Base-by-base conservation (phyloP, 2,888 invertebrate genomes). In the Timandra comae region DNA sequence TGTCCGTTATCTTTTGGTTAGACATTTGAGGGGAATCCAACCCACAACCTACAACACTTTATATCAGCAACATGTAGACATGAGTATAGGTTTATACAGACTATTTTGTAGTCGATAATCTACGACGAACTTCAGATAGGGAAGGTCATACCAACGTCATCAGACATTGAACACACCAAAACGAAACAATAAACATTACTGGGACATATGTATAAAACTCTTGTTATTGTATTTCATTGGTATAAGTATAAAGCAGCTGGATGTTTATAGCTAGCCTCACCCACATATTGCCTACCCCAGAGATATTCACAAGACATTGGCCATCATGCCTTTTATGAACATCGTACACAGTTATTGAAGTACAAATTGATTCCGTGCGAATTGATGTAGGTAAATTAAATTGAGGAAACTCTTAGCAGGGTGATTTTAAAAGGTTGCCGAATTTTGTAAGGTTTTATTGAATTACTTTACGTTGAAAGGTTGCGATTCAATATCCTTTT, bases 161-260 rank as follows among this genome's bases (percentile, higher is more conserved):
- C 16, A 16, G 16, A 16, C 16, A n/a, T n/a, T n/a, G 16, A 6
- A 3, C 16, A 6, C 16, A 16, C 16, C 16, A 16, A 3, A 6
- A 43, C 22, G 35, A 36, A 49, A 49, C 43, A 49, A 54, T 54
- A 59, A 60, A 53, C 29, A 46, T 51, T 49, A 44, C 45, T 38
- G n/a, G n/a, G 45, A 34, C 37, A 60, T 63, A n/a, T n/a, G n/a
- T n/a, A n/a, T n/a, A 65, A 63, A 58, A 56, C 28, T 36, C 35
- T 38, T 45, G 45, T 52, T 50, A 58, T 61, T 58, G 49, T 50
- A 48, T 50, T n/a, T 49, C 54, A 52, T 53, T 46, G 59, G 28
- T 1, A 16, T 39, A 36, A 31, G 32, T 38, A 56, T 64, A 48
- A 63, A 67, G 45, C 71, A 68, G 71, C 63, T 65, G 70, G 66